Conservation (phyloP, 2,797 vertebrate species). For the Tenualosa thibaudeaui region DNA sequence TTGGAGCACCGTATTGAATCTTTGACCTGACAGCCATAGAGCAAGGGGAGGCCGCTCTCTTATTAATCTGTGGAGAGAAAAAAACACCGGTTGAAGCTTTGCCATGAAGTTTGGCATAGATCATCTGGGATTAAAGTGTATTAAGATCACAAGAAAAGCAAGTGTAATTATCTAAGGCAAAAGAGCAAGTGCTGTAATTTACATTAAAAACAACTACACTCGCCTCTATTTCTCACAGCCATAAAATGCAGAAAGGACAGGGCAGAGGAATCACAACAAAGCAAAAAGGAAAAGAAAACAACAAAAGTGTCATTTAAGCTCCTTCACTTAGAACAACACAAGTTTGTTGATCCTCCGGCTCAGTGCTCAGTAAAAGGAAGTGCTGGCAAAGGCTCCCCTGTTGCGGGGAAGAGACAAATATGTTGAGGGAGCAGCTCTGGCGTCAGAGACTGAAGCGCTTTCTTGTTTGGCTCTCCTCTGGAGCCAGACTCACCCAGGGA, state of each 20-base stretch:
- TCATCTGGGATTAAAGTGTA: conserved; percentile 16
- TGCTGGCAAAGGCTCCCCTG: conserved; percentile 46
- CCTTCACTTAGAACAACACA: conserved; percentile 19
- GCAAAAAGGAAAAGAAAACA: not conserved
- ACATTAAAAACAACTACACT: not conserved
- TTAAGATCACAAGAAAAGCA: not conserved
- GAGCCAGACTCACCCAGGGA: conserved; percentile 80
- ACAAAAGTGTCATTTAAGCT: conserved; percentile 12
- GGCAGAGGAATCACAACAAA: conserved; percentile 19
- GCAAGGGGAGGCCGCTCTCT: conserved; percentile 53
- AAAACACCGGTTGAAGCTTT: conserved; percentile 36
- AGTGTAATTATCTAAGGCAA: conserved; percentile 1
- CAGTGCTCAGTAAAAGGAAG: conserved; percentile 4
- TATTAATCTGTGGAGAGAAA: conserved; percentile 62
- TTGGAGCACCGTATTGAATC: conserved; percentile 63
- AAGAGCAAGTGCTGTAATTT: conserved; percentile 13
- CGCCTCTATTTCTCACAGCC: not conserved
- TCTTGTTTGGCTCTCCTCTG: conserved; percentile 71
- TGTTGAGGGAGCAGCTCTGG: conserved; percentile 64
- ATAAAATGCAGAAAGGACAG: not conserved
- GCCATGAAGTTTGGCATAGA: not conserved
- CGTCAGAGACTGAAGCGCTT: conserved; percentile 67
- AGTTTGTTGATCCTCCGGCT: conserved; percentile 66
- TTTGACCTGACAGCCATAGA: conserved; percentile 64
- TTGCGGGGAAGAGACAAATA: conserved; percentile 64